phyloP scores from a whole-genome alignment of 64 coral and sea anemone genomes.

The Porites australiensis region DNA sequence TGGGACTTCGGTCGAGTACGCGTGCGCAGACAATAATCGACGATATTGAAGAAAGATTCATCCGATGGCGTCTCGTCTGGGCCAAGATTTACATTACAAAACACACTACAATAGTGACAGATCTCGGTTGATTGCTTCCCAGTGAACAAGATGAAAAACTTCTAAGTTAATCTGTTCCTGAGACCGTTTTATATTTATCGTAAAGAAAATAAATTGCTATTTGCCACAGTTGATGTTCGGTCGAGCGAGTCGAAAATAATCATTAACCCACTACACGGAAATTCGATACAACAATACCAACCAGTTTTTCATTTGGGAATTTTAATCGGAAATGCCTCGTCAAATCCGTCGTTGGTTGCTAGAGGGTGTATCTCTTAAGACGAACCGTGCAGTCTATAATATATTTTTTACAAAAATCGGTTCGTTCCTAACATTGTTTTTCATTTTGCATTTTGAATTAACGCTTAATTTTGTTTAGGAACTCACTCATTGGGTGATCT shows the following conservation, averaged over 20 bases:
- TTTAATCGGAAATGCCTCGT: conserved; percentile 54
- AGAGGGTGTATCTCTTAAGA: not conserved
- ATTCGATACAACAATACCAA: conserved; percentile 51
- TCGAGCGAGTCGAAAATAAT: conserved; percentile 21
- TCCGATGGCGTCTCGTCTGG: conserved; percentile 56
- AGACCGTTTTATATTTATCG: not conserved
- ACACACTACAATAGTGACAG: conserved; percentile 37
- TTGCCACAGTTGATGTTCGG: not conserved
- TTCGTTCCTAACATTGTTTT: not conserved
- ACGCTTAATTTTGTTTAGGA: not conserved
- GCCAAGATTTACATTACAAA: conserved; percentile 79
- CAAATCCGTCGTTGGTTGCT: conserved; percentile 40
- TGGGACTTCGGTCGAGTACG: conserved; percentile 45
- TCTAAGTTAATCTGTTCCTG: not conserved
- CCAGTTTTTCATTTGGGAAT: conserved; percentile 35
- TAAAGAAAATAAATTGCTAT: not conserved
- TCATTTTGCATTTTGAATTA: conserved; percentile 13
- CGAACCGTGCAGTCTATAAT: not conserved
- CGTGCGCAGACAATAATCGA: conserved; percentile 82
- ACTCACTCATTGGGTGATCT: not conserved
- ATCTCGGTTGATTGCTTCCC: conserved; percentile 37
- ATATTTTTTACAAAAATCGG: not conserved
- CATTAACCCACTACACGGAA: conserved; percentile 33
- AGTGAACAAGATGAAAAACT: conserved; percentile 17
- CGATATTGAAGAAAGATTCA: conserved; percentile 80